A percentile compares a stretch with the other conserved stretches of the same genome.
These are phyloP conservation scores for Talpa occidentalis DNA, from an alignment of 2,113 vertebrate species.

Conservation along the genomic window DNA sequence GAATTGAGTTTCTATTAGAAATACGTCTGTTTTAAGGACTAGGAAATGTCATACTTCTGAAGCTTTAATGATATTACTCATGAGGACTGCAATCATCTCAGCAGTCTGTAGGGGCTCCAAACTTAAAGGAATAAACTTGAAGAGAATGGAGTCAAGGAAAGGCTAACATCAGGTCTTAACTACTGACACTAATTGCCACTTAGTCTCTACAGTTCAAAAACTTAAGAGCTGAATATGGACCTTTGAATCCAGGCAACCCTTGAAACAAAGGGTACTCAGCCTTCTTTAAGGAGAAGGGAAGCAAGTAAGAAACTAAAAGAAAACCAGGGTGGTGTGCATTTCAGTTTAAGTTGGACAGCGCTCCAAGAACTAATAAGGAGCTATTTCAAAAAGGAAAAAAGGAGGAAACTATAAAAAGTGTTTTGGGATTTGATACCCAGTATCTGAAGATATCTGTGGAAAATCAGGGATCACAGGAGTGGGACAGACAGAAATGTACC, in stretches of 20 bases:
- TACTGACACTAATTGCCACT: background rate
- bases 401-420: background rate
- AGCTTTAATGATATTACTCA: background rate
- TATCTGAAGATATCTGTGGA: background rate
- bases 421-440: background rate
- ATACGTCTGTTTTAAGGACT: background rate
- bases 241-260: background rate
- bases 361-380: background rate
- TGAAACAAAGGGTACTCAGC: background rate
- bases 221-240: background rate
- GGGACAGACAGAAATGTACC: background rate
- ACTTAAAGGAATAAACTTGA: background rate
- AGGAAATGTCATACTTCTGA: background rate
- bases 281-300: background rate
- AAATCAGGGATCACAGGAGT: background rate
- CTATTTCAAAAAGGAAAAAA: background rate
- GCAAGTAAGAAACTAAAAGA: conserved; percentile 19
- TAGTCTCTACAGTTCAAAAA: background rate
- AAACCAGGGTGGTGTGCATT: background rate
- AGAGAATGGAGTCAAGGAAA: background rate
- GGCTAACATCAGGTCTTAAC: background rate
- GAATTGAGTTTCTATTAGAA: background rate
- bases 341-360: conserved; percentile 4
- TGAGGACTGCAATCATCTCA: background rate
- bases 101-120: background rate